Evolutionary conservation across 2,888 invertebrate species (phyloP).

Genomic region (Neoscelio sp.): DNA sequence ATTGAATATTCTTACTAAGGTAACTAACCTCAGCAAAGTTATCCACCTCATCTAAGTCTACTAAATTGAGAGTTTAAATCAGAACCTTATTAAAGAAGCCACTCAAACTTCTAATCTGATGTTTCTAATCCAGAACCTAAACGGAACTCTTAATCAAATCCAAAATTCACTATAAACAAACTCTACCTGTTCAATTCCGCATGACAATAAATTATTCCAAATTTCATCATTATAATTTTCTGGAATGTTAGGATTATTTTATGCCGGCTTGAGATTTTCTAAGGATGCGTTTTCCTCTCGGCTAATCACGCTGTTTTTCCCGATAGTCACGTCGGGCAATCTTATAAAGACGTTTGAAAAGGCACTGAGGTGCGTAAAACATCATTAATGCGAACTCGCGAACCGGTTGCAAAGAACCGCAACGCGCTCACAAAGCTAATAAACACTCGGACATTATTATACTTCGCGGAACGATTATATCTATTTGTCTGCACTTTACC

Average conservation of each 20-base stretch:
- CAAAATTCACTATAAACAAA: too few relatives aligned
- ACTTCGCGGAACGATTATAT: slow-evolving; percentile 57
- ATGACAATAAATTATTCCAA: too few relatives aligned
- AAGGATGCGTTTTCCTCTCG: slow-evolving; percentile 39
- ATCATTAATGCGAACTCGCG: slow-evolving; percentile 53
- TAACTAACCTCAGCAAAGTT: too few relatives aligned
- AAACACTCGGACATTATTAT: slow-evolving; percentile 68
- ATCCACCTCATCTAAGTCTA: too few relatives aligned
- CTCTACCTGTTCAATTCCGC: too few relatives aligned
- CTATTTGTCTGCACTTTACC: slow-evolving; percentile 67
- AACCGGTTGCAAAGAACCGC: slow-evolving; percentile 64
- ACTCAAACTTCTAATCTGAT: too few relatives aligned
- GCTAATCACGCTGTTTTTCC: slow-evolving; percentile 47
- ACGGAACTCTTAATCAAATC: too few relatives aligned
- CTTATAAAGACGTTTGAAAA: slow-evolving; percentile 64
- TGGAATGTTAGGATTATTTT: slow-evolving; percentile 40
- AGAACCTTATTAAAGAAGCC: too few relatives aligned
- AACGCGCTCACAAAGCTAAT: slow-evolving; percentile 60
- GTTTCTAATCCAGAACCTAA: too few relatives aligned
- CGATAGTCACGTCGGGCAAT: slow-evolving; percentile 35
- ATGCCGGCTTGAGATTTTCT: slow-evolving; percentile 26
- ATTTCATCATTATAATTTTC: slow-evolving; percentile 14
- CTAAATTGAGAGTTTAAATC: too few relatives aligned
- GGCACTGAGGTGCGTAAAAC: slow-evolving; percentile 61
- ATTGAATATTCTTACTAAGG: too few relatives aligned